These are phyloP conservation scores for Leptinotarsa peninsularis DNA, from an alignment of 2,888 invertebrate species.

Conservation along the genomic window DNA sequence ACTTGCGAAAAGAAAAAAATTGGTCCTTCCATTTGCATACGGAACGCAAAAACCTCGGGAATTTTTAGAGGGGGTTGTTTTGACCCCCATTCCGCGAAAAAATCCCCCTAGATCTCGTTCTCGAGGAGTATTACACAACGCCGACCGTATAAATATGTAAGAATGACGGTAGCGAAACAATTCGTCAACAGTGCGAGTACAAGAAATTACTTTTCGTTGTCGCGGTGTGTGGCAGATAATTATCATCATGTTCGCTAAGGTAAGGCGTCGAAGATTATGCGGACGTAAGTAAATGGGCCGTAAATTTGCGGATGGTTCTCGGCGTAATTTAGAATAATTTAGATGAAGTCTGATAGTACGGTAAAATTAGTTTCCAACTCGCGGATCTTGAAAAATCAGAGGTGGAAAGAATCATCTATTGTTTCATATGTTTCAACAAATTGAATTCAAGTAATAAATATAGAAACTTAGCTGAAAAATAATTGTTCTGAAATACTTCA, in stretches of 20 bases:
- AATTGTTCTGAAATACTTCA: no score
- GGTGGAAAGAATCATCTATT: no score
- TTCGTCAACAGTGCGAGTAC: not conserved
- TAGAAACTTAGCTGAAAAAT: no score
- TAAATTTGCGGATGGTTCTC: conserved; percentile 7
- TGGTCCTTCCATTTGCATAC: not conserved
- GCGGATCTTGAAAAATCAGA: no score
- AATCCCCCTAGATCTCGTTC: not conserved
- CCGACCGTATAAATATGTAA: conserved; percentile 4
- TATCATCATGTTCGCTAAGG: conserved; percentile 7
- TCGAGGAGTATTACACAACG: not conserved
- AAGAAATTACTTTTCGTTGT: not conserved
- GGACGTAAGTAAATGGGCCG: conserved; percentile 11
- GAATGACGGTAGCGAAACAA: not conserved
- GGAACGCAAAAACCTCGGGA: not conserved
- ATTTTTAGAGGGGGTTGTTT: conserved; percentile 18
- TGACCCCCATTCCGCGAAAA: not conserved
- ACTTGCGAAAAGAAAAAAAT: not conserved
- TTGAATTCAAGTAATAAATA: no score
- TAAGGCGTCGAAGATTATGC: conserved; percentile 1
- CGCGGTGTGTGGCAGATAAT: conserved; percentile 6
- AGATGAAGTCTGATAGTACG: not conserved
- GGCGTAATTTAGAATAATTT: conserved; percentile 6
- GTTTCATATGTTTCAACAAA: no score
- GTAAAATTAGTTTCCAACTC: no score